phyloP scores from a whole-genome alignment of 2,113 vertebrate genomes.

The Bostrychus sinensis region DNA sequence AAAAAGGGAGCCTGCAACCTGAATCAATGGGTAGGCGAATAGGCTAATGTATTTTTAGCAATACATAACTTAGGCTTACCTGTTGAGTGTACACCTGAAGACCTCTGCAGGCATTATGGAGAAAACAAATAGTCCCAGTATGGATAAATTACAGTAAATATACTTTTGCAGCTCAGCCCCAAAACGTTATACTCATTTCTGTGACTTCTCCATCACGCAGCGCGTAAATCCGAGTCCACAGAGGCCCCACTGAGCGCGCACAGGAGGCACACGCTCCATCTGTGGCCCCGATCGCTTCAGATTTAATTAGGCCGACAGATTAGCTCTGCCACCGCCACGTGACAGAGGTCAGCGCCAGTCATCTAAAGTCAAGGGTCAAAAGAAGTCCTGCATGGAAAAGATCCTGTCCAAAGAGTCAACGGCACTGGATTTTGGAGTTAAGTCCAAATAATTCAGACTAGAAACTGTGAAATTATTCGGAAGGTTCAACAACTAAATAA shows the following conservation, averaged over 20 bases:
- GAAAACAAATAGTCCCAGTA: neutral
- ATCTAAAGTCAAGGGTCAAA: slow-evolving; percentile 13
- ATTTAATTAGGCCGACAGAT: slow-evolving; percentile 53
- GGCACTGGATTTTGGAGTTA: no score
- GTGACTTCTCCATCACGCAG: neutral
- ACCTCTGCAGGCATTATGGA: neutral
- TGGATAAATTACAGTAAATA: no score
- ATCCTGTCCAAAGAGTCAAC: neutral
- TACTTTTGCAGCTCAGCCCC: no score
- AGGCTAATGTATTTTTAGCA: no score
- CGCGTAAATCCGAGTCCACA: slow-evolving; percentile 10
- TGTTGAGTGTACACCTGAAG: slow-evolving; percentile 5
- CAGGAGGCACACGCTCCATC: slow-evolving; percentile 46
- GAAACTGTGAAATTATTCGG: no score
- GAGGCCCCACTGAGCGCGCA: neutral
- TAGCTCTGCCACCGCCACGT: slow-evolving; percentile 12
- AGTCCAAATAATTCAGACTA: no score
- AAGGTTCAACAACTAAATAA: no score
- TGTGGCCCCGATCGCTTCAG: slow-evolving; percentile 50
- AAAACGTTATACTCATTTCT: neutral
- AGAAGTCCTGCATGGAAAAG: neutral
- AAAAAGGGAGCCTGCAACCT: no score
- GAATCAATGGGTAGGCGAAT: no score
- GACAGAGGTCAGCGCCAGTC: slow-evolving; percentile 18
- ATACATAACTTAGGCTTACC: no score